phyloP scores from a whole-genome alignment of 1,140 invertebrate species.

The Liolophura sinensis region DNA sequence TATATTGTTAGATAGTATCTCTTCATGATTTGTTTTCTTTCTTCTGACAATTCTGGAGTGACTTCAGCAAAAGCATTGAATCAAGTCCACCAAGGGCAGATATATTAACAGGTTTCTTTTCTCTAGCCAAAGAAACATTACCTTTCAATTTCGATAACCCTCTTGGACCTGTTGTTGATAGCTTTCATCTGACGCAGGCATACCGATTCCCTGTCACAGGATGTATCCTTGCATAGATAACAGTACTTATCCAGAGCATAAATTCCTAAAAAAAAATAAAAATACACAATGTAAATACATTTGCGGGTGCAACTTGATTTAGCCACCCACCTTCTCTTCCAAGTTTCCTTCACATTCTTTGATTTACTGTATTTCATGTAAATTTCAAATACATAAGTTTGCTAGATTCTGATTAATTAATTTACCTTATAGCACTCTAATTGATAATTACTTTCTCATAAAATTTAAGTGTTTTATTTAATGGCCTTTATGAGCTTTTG shows the following conservation, averaged over 20 bases:
- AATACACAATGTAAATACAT: too few species aligned
- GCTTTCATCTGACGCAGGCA: conserved; percentile 17
- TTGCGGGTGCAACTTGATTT: too few species aligned
- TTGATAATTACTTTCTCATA: too few species aligned
- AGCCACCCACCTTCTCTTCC: too few species aligned
- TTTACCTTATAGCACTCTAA: too few species aligned
- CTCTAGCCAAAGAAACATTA: conserved; percentile 1
- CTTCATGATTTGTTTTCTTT: neutral
- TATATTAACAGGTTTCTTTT: neutral
- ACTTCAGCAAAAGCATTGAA: neutral
- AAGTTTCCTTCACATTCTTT: too few species aligned
- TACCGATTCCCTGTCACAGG: conserved; percentile 18
- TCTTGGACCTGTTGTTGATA: neutral
- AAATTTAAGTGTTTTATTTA: too few species aligned
- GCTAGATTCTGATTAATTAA: too few species aligned
- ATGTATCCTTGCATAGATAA: conserved; percentile 9
- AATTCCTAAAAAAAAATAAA: conserved; percentile 6
- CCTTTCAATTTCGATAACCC: conserved; percentile 15
- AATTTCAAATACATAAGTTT: too few species aligned
- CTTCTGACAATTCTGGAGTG: neutral
- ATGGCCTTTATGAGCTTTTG: too few species aligned
- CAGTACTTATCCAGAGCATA: conserved; percentile 19
- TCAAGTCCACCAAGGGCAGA: neutral
- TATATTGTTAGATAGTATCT: neutral
- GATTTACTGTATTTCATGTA: too few species aligned